Conservation (phyloP, 1,140 invertebrate species). For the Coenobita brevimanus region DNA sequence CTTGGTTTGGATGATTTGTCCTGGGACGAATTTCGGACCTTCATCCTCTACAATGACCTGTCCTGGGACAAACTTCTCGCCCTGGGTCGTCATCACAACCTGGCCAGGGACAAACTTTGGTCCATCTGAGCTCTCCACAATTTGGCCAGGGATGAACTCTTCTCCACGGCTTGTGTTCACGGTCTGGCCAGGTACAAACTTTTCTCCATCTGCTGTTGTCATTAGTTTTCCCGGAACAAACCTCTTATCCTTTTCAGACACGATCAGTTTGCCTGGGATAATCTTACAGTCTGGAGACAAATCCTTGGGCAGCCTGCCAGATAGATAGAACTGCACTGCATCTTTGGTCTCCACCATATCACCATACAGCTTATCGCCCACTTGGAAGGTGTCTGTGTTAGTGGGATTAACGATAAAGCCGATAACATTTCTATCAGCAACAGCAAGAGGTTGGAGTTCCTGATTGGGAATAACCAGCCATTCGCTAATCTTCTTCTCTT, state of each 20-base stretch:
- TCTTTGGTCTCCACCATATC: slow-evolving; percentile 66
- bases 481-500: slow-evolving; percentile 52
- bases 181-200: slow-evolving; percentile 84
- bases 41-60: slow-evolving; percentile 67
- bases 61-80: slow-evolving; percentile 77
- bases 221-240: slow-evolving; percentile 80
- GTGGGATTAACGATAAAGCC: slow-evolving; percentile 67
- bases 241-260: slow-evolving; percentile 81
- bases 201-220: slow-evolving; percentile 76
- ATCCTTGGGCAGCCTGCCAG: slow-evolving; percentile 63
- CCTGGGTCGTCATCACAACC: slow-evolving; percentile 81
- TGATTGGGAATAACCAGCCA: slow-evolving; percentile 63
- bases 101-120: slow-evolving; percentile 83
- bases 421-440: slow-evolving; percentile 56
- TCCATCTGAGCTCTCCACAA: slow-evolving; percentile 77
- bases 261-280: slow-evolving; percentile 60
- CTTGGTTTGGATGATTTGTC: slow-evolving; percentile 69
- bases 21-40: slow-evolving; percentile 63
- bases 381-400: slow-evolving; percentile 48
- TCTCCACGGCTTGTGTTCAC: slow-evolving; percentile 81
- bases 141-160: slow-evolving; percentile 80
- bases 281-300: slow-evolving; percentile 61
- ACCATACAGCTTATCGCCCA: slow-evolving; percentile 59
- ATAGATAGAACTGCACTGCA: slow-evolving; percentile 64
- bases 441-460: slow-evolving; percentile 62